Evolutionary conservation across 2,113 vertebrate species (phyloP), one percentile per base, ranked within the genome.

Genomic region (Labrus mixtus): DNA sequence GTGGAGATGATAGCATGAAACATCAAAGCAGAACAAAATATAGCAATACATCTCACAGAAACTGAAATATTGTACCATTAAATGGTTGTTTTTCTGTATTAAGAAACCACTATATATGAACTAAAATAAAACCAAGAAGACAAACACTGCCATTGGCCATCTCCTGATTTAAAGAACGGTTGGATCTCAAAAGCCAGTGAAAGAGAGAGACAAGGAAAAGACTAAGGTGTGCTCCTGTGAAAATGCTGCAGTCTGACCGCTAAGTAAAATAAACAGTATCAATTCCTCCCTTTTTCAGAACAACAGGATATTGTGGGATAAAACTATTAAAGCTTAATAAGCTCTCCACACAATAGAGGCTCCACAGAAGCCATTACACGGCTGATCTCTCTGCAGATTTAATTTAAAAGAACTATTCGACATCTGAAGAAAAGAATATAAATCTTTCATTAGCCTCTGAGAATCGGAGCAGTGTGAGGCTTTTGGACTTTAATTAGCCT

Each of bases 391-490:
- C 71, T 74, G 36, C 68, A 76, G 66, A 79, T 83, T 92, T 70
- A 36, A 91, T 93, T 90, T 80, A 53, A 82, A 72, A 91, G 85
- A 82, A 48, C 74, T 84, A 88, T 73, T 70, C 68, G 81, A 71
- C 57, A 46, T 64, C 33, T 43, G 29, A 83, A 83, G 75, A 90
- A 91, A 88, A 73, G 73, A 83, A 83, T 86, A 84, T 85, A 75
- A 84, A 91, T 92, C 78, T 92, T 89, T 82, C 68, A 92, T 91
- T 87, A 92, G 76, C 55, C 81, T 74, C 25, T 66, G n/a, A 57
- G 74, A 81, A 39, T 76, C 45, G 60, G 83, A 73, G 53, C 72
- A 51, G 41, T 50, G 48, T 71, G 60, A 68, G 67, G 65, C 68
- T 80, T 82, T 80, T 84, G 67, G 76, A 73, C 78, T 80, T 87